Percentiles rank a stretch among this genome's conserved stretches.
These are phyloP conservation scores for Eriocheir sinensis DNA, from an alignment of 1,140 invertebrate genomes.

Conservation along the genomic window DNA sequence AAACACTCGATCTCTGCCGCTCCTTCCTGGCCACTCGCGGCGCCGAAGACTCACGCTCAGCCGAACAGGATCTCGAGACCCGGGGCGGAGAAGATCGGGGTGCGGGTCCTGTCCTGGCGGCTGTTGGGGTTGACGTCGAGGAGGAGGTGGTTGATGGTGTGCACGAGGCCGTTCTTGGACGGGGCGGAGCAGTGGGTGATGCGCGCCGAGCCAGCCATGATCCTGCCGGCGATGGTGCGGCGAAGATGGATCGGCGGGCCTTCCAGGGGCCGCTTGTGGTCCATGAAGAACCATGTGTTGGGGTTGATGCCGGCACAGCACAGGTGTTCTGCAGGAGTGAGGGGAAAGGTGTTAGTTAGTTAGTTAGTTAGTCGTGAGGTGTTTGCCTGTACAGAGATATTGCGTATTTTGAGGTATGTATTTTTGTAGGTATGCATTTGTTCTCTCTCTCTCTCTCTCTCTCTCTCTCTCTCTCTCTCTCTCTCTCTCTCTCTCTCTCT, in stretches of 20 bases:
- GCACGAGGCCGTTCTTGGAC: constrained; percentile 85
- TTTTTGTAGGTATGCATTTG: too few species aligned
- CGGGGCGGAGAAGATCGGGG: constrained; percentile 43
- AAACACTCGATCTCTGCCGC: background rate
- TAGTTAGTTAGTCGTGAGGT: too few species aligned
- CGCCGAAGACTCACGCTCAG: too few species aligned
- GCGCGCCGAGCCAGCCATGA: constrained; percentile 84
- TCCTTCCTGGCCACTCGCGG: background rate
- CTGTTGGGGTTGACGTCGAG: constrained; percentile 46
- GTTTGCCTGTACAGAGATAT: too few species aligned
- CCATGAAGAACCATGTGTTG: constrained; percentile 84
- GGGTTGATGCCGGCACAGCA: constrained; percentile 85
- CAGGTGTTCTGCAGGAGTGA: constrained; percentile 83
- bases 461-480: background rate
- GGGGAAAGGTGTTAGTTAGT: background rate
- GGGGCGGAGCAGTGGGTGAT: constrained; percentile 85
- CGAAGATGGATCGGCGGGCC: constrained; percentile 82
- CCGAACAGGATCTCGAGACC: constrained; percentile 56
- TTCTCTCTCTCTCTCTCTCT: too few species aligned
- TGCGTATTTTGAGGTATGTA: too few species aligned
- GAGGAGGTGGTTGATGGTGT: constrained; percentile 83
- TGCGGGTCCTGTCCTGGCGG: background rate
- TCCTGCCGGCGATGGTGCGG: constrained; percentile 83
- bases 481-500: background rate
- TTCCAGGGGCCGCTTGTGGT: constrained; percentile 83